Evolutionary conservation across 1,140 invertebrate genomes (phyloP), one percentile per base, ranked within the genome.

Genomic region (Aphaenogaster rudis): DNA sequence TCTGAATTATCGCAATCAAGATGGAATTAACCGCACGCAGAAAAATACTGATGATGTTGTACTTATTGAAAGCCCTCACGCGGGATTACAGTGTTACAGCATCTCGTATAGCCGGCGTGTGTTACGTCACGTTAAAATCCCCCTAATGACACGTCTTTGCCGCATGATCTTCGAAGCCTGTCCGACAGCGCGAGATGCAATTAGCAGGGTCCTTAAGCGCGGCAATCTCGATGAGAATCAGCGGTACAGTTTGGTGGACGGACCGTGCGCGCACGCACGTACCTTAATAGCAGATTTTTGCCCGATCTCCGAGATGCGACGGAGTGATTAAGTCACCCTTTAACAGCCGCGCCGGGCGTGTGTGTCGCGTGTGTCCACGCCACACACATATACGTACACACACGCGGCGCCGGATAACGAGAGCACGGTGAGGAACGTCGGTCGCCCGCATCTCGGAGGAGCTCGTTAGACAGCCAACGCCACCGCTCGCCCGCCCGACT

Each of bases 401-500:
- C 28, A 64, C 63, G 42, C 48, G 42, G 64, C 61, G 61, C n/a
- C 59, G 91, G 91, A 91, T 93, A 93, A 93, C 92, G 92, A 93
- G 92, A 93, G 91, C 88, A 90, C 78, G 77, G 72, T 84, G 76
- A 72, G 45, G 80, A 91, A 86, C 88, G 87, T 89, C 91, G 87
- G 88, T 90, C 91, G 88, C 88, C 86, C 91, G 90, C 93, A 86
- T 90, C 92, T 90, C 72, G 59, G 69, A 28, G 84, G 90, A 92
- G 92, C 93, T 93, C 93, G 92, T 93, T 93, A 93, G 89, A 88
- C 92, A 69, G 71, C 92, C 93, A 92, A 92, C 92, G 91, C 92
- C 91, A 64, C 90, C 92, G 61, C 92, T 93, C 92, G 89, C 91
- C 88, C 92, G 91, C 91, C 88, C 92, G 91, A 92, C 91, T 89